Evolutionary conservation across 2,888 invertebrate species (phyloP), one percentile per base, ranked within the genome.

Genomic region (Zootermopsis nevadensis): DNA sequence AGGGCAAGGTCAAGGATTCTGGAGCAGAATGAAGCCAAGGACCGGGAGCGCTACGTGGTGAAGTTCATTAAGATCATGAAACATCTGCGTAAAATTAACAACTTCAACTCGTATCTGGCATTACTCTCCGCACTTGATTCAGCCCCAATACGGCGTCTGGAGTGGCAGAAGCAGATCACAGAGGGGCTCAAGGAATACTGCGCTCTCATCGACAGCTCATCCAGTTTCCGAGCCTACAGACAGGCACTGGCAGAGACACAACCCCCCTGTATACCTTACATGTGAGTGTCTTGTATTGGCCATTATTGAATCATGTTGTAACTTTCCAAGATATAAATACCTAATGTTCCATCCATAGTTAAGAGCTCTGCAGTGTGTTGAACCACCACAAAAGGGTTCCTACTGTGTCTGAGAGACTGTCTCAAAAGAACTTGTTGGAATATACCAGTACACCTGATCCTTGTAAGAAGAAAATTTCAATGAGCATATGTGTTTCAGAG

Each of bases 31-130:
- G 98, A 98, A 88, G 96, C 96, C n/a, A 96, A 96, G 87, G 99
- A 99, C 87, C 93, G 99, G 53, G 99, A 99, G 90, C 96, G 95
- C 88, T 97, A 97, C 89, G 97, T 97, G 84, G 94, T 95, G 88
- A 98, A 98, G 89, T 98, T 99, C 90, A 96, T 99, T 84, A 99
- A 99, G 90, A 98, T 99, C 85, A 99, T 99, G 98, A 98, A 98
- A 91, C 97, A 98, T 89, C 91, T 99, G 86, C 93, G 99, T 84
- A 98, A 98, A 90, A 95, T 99, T 90, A 98, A 98, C 91, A 99
- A 99, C 90, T 99, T 99, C 90, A 99, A 99, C 91, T 99, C 99
- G 74, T 99, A 99, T 91, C 91, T 99, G 87, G 99, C 99, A 15
- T 91, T 99, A 85, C 92, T 99, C 85, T 98, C 99, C 12, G 99